These are phyloP conservation scores for Tetragnatha versicolor DNA, from an alignment of 1,140 invertebrate genomes.

Conservation along the genomic window DNA sequence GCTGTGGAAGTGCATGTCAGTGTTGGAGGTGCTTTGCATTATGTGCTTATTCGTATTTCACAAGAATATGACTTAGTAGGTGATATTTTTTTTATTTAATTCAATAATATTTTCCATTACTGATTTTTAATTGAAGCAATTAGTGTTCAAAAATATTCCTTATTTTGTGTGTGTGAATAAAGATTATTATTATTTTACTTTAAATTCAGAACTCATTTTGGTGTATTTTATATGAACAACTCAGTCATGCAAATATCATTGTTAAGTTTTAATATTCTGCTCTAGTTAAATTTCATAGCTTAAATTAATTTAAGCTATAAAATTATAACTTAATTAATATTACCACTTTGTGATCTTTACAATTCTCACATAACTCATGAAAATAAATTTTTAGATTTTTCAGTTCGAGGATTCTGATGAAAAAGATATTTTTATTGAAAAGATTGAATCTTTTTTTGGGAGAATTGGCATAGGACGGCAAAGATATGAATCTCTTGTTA, in stretches of 20 bases:
- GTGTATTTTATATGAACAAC: too few relatives aligned
- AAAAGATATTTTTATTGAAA: slow-evolving; percentile 61
- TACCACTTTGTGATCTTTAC: slow-evolving; percentile 50
- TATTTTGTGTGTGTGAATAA: not conserved
- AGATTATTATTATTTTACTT: too few relatives aligned
- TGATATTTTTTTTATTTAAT: slow-evolving; percentile 46
- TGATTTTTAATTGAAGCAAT: not conserved
- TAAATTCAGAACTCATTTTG: too few relatives aligned
- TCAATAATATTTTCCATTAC: not conserved
- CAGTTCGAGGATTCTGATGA: slow-evolving; percentile 63
- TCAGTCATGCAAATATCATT: too few relatives aligned
- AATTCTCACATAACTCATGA: not conserved
- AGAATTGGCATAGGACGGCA: slow-evolving; percentile 57
- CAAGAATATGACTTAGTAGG: slow-evolving; percentile 71
- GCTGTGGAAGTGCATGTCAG: slow-evolving; percentile 60
- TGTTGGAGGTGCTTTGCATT: slow-evolving; percentile 54
- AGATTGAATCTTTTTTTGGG: slow-evolving; percentile 62
- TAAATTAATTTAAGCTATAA: too few relatives aligned
- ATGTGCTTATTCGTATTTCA: slow-evolving; percentile 67
- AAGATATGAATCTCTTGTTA: slow-evolving; percentile 59
- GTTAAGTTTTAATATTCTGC: too few relatives aligned
- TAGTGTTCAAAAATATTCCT: not conserved
- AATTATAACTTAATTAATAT: too few relatives aligned
- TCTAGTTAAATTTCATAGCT: too few relatives aligned
- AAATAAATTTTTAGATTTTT: slow-evolving; percentile 59